These are phyloP conservation scores for Agrochola lychnidis DNA, from an alignment of 2,888 invertebrate species.

Conservation along the genomic window DNA sequence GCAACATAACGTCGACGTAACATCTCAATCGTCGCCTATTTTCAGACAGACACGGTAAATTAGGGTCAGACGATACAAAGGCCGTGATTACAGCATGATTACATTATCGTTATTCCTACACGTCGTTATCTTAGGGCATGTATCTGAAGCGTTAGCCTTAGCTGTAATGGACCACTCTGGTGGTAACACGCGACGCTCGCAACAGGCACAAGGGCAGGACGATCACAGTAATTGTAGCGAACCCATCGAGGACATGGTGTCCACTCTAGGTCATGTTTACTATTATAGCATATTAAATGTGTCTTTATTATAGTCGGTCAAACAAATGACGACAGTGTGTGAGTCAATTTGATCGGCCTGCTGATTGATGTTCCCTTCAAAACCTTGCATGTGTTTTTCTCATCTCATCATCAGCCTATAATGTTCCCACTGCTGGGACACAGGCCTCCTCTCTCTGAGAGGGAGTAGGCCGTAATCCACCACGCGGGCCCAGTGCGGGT, in stretches of 20 bases:
- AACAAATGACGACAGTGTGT: constrained; percentile 11
- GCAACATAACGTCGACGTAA: background rate
- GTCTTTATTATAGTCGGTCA: constrained; percentile 4
- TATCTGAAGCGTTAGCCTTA: constrained; percentile 75
- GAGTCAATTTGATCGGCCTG: background rate
- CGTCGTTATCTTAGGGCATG: constrained; percentile 70
- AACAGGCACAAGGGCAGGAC: constrained; percentile 83
- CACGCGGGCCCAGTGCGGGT: too few relatives aligned
- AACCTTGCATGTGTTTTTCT: too few relatives aligned
- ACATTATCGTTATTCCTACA: constrained; percentile 59
- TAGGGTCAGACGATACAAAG: constrained; percentile 45
- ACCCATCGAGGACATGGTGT: constrained; percentile 66
- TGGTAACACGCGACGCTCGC: constrained; percentile 76
- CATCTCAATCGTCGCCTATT: constrained; percentile 15
- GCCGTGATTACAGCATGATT: constrained; percentile 57
- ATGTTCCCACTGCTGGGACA: too few relatives aligned
- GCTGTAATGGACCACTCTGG: constrained; percentile 64
- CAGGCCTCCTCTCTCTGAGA: too few relatives aligned
- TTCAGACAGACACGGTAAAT: constrained; percentile 36
- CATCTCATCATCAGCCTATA: too few relatives aligned
- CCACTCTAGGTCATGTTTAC: constrained; percentile 65
- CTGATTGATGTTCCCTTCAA: background rate
- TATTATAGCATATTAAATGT: constrained; percentile 14
- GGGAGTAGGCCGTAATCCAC: too few relatives aligned
- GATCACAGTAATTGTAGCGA: constrained; percentile 73